Base-by-base conservation (phyloP, 2,113 vertebrate genomes). In the Hoplias malabaricus region DNA sequence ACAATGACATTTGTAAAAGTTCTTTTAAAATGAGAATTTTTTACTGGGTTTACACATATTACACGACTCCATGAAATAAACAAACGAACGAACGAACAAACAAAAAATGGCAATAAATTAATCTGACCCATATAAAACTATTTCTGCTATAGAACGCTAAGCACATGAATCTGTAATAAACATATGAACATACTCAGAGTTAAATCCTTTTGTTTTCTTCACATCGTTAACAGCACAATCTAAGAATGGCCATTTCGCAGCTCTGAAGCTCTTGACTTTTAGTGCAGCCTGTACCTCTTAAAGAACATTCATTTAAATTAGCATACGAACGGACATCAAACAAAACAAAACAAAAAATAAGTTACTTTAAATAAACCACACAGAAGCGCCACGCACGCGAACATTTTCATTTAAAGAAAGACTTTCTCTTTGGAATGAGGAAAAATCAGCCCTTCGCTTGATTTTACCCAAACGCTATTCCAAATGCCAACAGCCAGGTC, bases 91-190 rank as follows among this genome's bases (percentile, higher is more conserved):
- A 13, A 43, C 11, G 16, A 43, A 14, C 10, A 43, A 43, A 43
- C 42, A 43, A 48, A 53, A 69, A 96, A 95, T n/a, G 76, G 92
- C 87, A 97, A 97, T 96, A 97, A 96, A 95, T 98, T 96, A 98
- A 96, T 94, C 92, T 94, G 94, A 93, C 96, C 94, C 94, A 94
- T 96, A 98, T 95, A 97, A 97, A 98, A 96, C 95, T 96, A 97
- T 94, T 94, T 94, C 91, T 92, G 75, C 95, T 96, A 96, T 96
- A 92, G 93, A 94, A 94, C 92, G 93, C 92, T 94, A 96, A 94
- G 94, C 95, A 96, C 93, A 86, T 83, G 83, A 90, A 89, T 93
- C 90, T 94, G 67, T 71, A 92, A 93, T 92, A 80, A 93, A 92
- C 94, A 96, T 95, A 93, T 92, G 80, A 93, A 92, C 94, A 96